Evolutionary conservation across 2,888 invertebrate species (phyloP).

Genomic region (Carterocephalus palaemon): DNA sequence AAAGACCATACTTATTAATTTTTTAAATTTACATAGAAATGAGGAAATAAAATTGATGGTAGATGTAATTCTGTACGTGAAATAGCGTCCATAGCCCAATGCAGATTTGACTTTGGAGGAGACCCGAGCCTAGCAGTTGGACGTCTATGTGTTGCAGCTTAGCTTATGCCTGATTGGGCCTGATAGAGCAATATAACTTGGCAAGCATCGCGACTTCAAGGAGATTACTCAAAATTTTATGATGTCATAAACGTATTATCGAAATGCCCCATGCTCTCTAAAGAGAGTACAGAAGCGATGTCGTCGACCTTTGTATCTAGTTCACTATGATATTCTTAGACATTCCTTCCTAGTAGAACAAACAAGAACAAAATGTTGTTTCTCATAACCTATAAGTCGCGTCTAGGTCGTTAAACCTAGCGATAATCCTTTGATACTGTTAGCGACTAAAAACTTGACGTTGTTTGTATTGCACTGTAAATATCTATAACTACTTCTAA

Average conservation of each 20-base stretch:
- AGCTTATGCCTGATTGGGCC: too few species aligned
- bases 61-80: too few species aligned
- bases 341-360: constrained; percentile 44
- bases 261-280: constrained; percentile 6
- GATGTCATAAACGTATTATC: constrained; percentile 16
- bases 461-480: constrained; percentile 7
- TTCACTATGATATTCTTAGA: constrained; percentile 47
- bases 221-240: constrained; percentile 2
- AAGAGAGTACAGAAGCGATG: constrained; percentile 31
- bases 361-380: constrained; percentile 37
- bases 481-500: constrained; percentile 15
- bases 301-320: constrained; percentile 42
- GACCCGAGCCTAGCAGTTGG: too few species aligned
- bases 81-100: too few species aligned
- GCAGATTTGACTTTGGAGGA: too few species aligned
- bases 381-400: constrained; percentile 35
- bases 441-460: constrained; percentile 9
- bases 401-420: constrained; percentile 44
- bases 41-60: too few species aligned
- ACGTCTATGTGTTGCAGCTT: too few species aligned
- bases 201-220: background rate
- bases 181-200: too few species aligned
- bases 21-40: too few species aligned
- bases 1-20: too few species aligned
- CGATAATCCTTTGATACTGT: constrained; percentile 30